Conservation (phyloP, 2,113 vertebrate genomes). For the Maylandia zebra region DNA sequence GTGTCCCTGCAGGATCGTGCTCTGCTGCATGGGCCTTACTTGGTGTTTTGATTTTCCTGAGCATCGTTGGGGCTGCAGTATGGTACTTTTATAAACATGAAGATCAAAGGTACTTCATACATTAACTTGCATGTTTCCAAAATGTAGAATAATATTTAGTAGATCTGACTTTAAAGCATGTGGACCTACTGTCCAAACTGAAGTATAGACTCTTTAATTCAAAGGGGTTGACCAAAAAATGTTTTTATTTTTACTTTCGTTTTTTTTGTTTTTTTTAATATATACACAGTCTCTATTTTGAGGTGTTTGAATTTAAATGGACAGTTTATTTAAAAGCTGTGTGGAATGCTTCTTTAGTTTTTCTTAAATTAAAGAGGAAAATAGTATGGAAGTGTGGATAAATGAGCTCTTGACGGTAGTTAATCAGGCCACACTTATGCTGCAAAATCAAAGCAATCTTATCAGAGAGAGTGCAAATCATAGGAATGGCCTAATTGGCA, state of each 20-base stretch:
- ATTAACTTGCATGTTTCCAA: neutral
- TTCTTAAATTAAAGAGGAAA: neutral
- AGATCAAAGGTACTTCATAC: neutral
- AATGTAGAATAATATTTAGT: neutral
- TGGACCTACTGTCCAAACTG: neutral
- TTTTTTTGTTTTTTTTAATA: neutral
- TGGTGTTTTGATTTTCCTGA: neutral
- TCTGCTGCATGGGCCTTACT: neutral
- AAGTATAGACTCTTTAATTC: neutral
- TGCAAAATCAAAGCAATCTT: neutral
- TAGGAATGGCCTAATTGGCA: neutral
- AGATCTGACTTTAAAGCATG: neutral
- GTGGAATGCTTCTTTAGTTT: neutral
- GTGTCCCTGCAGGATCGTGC: neutral
- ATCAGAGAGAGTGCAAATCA: neutral
- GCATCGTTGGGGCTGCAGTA: neutral
- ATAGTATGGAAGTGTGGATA: neutral
- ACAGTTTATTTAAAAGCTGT: neutral
- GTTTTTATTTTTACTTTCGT: neutral
- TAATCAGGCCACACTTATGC: neutral
- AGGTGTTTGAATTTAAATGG: neutral
- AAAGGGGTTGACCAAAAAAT: neutral
- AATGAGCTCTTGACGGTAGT: neutral
- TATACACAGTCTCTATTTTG: neutral
- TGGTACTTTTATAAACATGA: neutral